Conservation (phyloP, 2,888 invertebrate species). For the Anodontia alba region DNA sequence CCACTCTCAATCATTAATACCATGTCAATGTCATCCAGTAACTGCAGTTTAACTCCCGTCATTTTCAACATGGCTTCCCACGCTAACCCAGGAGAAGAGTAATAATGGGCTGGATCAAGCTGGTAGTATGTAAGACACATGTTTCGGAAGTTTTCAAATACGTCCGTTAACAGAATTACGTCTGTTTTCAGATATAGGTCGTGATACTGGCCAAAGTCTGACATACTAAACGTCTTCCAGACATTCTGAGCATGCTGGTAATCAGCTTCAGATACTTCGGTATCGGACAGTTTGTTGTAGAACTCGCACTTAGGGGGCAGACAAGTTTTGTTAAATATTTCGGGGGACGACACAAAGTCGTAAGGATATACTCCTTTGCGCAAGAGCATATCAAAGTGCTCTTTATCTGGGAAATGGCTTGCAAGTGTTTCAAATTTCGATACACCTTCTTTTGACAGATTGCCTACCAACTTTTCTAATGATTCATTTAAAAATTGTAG, state of each 20-base stretch:
- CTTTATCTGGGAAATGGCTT: slow-evolving; percentile 5
- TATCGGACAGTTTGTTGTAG: slow-evolving; percentile 16
- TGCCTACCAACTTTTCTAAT: slow-evolving; percentile 37
- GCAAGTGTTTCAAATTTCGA: not conserved
- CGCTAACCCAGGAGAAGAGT: slow-evolving; percentile 73
- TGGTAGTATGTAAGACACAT: slow-evolving; percentile 65
- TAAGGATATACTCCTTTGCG: slow-evolving; percentile 1
- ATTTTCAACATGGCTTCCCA: slow-evolving; percentile 77
- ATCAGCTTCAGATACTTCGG: not conserved
- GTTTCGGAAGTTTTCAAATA: slow-evolving; percentile 78
- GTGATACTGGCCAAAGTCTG: slow-evolving; percentile 43
- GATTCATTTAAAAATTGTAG: slow-evolving; percentile 36
- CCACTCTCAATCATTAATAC: slow-evolving; percentile 60
- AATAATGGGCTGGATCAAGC: slow-evolving; percentile 74
- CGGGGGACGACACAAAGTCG: not conserved
- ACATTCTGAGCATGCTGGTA: slow-evolving; percentile 21
- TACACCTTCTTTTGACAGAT: not conserved
- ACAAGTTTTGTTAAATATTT: not conserved
- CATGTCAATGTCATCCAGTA: slow-evolving; percentile 73
- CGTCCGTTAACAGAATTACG: slow-evolving; percentile 73
- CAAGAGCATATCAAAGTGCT: not conserved
- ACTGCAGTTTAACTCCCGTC: slow-evolving; percentile 67
- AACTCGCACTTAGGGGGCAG: slow-evolving; percentile 1
- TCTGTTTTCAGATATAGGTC: slow-evolving; percentile 3
- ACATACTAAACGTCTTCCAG: slow-evolving; percentile 50